A percentile compares a stretch with the other conserved stretches of the same genome.
These are phyloP conservation scores for Boloria euphrosyne DNA, from an alignment of 2,888 invertebrate species.

Conservation along the genomic window DNA sequence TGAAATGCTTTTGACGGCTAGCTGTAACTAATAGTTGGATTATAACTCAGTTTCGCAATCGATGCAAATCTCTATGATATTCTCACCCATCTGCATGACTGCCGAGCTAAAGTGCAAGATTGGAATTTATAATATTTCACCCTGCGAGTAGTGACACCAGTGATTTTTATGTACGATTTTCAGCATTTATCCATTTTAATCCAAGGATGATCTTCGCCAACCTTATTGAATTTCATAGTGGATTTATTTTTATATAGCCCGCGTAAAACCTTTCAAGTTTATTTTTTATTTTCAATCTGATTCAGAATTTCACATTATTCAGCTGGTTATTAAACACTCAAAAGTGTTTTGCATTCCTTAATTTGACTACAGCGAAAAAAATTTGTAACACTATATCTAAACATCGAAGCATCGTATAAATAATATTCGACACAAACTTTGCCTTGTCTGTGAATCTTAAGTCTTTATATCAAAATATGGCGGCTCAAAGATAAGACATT, in stretches of 20 bases:
- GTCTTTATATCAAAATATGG: constrained; percentile 24
- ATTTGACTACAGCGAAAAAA: constrained; percentile 6
- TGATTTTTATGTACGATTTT: constrained; percentile 41
- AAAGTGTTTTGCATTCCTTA: neutral
- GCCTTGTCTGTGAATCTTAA: constrained; percentile 17
- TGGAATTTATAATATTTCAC: constrained; percentile 67
- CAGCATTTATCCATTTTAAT: constrained; percentile 8
- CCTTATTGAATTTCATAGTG: constrained; percentile 6
- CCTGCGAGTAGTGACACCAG: constrained; percentile 49
- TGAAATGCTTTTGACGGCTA: constrained; percentile 18
- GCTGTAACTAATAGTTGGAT: constrained; percentile 70
- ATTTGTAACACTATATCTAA: constrained; percentile 11
- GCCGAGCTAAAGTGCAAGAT: constrained; percentile 65
- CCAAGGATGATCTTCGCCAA: constrained; percentile 6
- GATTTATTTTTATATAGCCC: neutral
- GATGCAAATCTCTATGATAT: constrained; percentile 69
- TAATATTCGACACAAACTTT: constrained; percentile 22
- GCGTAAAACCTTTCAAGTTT: neutral
- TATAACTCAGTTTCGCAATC: constrained; percentile 70
- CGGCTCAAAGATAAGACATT: constrained; percentile 17
- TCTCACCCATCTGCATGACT: constrained; percentile 66
- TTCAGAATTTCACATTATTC: too few species aligned
- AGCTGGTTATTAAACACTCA: neutral
- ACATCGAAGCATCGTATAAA: constrained; percentile 16
- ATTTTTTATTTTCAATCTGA: too few species aligned